Conservation (phyloP, 92 coral and sea anemone genomes). For the Palythoa caribaeorum region DNA sequence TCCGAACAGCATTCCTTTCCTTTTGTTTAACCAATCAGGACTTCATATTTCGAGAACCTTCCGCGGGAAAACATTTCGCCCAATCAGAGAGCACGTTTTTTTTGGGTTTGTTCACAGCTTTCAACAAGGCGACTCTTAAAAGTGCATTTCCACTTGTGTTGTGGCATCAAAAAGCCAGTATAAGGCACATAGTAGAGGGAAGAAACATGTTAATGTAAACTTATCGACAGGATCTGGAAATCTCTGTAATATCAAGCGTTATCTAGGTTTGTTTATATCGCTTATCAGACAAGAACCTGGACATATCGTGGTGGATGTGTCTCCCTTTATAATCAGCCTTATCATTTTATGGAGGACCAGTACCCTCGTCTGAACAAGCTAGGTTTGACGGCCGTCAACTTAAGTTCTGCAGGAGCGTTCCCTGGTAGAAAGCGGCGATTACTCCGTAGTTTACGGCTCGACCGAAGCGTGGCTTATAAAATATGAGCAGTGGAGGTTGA, state of each 20-base stretch:
- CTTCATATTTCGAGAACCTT: too few relatives aligned
- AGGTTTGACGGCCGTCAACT: background rate
- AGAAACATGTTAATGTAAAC: background rate
- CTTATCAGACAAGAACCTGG: too few relatives aligned
- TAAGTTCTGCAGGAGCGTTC: background rate
- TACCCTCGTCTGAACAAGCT: background rate
- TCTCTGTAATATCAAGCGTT: background rate
- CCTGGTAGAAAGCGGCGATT: background rate
- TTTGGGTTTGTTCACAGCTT: too few relatives aligned
- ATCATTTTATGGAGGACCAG: background rate
- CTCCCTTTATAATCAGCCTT: too few relatives aligned
- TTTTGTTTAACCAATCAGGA: too few relatives aligned
- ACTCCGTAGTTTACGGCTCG: background rate
- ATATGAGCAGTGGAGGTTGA: background rate
- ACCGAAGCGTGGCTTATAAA: background rate
- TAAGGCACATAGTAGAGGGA: background rate
- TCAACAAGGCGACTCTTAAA: too few relatives aligned
- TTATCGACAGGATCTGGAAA: background rate
- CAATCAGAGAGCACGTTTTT: too few relatives aligned
- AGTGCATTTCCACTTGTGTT: too few relatives aligned
- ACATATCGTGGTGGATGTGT: too few relatives aligned
- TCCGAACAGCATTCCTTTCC: too few relatives aligned
- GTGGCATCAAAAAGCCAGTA: background rate
- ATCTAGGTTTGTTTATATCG: background rate
- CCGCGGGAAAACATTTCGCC: too few relatives aligned